phyloP scores from a whole-genome alignment of 2,888 invertebrate genomes.

The Gortyna flavago region DNA sequence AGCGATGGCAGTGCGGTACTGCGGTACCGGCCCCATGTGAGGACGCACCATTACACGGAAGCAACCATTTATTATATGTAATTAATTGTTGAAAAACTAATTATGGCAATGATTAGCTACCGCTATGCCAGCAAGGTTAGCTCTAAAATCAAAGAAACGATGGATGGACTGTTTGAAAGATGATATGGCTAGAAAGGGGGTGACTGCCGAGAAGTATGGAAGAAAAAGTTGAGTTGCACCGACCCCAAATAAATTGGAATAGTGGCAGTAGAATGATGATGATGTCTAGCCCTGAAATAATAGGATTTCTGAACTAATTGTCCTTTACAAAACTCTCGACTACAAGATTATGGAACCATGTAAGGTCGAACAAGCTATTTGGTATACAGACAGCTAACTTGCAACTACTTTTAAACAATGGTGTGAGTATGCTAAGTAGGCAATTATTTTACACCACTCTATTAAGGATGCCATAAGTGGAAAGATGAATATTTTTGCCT shows the following conservation, averaged over 20 bases:
- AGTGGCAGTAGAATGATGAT: not conserved
- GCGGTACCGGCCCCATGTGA: conserved; percentile 19
- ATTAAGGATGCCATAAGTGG: too few species aligned
- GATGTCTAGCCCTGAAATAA: not conserved
- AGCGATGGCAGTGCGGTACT: conserved; percentile 16
- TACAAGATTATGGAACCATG: not conserved
- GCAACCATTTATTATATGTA: conserved; percentile 45
- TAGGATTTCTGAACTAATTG: not conserved
- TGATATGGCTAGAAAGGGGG: not conserved
- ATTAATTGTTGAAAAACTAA: conserved; percentile 50
- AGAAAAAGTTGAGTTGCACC: not conserved
- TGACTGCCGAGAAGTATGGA: not conserved
- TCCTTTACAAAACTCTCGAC: not conserved
- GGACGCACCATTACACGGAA: conserved; percentile 36
- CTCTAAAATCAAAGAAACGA: not conserved
- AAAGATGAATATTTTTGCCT: too few species aligned
- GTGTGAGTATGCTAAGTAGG: too few species aligned
- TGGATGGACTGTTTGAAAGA: not conserved
- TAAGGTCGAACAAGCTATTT: too few species aligned
- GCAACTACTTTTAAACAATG: too few species aligned
- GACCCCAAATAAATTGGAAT: too few species aligned
- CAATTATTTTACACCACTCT: too few species aligned
- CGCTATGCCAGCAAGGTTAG: not conserved
- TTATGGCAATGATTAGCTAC: conserved; percentile 28
- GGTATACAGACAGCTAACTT: too few species aligned